Evolutionary conservation across 1,140 invertebrate genomes (phyloP).

Genomic region (Melanaphis sacchari): DNA sequence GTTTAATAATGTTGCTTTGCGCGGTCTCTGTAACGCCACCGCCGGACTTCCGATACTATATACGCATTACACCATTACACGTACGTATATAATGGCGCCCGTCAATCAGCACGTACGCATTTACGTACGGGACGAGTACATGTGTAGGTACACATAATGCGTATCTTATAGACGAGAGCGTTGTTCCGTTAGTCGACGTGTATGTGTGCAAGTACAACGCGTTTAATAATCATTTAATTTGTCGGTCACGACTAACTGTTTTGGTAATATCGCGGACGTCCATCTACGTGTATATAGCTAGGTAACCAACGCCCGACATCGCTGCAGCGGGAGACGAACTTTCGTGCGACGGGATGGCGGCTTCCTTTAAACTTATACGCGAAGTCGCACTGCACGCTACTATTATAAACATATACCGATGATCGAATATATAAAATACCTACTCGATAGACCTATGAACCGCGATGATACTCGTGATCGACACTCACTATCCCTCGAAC

Average conservation of each 20-base stretch:
- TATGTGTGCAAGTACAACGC: background rate
- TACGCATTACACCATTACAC: background rate
- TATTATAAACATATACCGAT: no score
- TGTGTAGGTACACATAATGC: background rate
- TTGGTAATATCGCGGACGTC: background rate
- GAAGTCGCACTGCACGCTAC: no score
- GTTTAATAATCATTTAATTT: conserved; percentile 5
- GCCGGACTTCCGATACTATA: background rate
- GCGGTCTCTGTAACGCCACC: background rate
- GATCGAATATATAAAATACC: no score
- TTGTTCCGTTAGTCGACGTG: background rate
- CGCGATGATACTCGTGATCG: no score
- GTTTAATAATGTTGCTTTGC: background rate
- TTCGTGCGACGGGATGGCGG: background rate
- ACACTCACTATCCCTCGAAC: no score
- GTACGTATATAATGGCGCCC: background rate
- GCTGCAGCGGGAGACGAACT: background rate
- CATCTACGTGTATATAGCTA: background rate
- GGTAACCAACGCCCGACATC: background rate
- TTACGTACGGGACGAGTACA: background rate
- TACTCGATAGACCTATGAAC: no score
- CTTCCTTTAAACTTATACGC: background rate
- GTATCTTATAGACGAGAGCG: background rate
- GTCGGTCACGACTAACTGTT: conserved; percentile 20
- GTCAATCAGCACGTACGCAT: background rate